phyloP scores from a whole-genome alignment of 2,797 vertebrate genomes.

The Epinephelus malabaricus region DNA sequence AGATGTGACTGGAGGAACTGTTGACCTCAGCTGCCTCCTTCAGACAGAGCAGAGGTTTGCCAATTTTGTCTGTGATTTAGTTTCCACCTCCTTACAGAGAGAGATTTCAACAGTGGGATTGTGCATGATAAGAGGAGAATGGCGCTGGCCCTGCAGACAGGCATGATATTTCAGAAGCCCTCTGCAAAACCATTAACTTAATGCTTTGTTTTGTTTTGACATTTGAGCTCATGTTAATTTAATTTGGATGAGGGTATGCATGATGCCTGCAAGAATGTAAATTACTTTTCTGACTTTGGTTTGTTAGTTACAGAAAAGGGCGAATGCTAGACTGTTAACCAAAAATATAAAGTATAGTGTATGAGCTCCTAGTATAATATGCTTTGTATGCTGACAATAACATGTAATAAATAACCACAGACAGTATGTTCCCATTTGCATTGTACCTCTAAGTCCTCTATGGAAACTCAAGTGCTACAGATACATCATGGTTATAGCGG shows the following conservation, averaged over 20 bases:
- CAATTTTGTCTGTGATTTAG: not conserved
- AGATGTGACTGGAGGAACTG: not conserved
- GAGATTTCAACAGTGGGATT: not conserved
- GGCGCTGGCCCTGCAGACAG: not conserved
- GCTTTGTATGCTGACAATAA: not conserved
- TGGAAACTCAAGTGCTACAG: not conserved
- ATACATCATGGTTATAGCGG: not conserved
- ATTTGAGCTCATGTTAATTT: slow-evolving; percentile 11
- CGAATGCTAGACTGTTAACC: not conserved
- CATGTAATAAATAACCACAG: slow-evolving; percentile 3
- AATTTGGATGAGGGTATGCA: not conserved
- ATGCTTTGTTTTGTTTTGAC: not conserved
- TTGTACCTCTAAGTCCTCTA: not conserved
- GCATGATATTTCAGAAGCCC: slow-evolving; percentile 27
- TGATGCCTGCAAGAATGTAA: not conserved
- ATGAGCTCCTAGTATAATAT: not conserved
- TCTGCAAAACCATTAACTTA: slow-evolving; percentile 9
- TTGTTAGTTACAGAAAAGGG: slow-evolving; percentile 2
- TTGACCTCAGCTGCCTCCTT: slow-evolving; percentile 2
- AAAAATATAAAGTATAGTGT: slow-evolving; percentile 17
- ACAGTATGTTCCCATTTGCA: not conserved
- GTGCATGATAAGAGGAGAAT: not conserved
- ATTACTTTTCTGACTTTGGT: not conserved
- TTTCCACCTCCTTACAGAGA: not conserved
- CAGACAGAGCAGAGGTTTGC: not conserved